These are phyloP conservation scores for Omphaloscelis lunosa DNA, from an alignment of 2,888 invertebrate genomes.

Conservation along the genomic window DNA sequence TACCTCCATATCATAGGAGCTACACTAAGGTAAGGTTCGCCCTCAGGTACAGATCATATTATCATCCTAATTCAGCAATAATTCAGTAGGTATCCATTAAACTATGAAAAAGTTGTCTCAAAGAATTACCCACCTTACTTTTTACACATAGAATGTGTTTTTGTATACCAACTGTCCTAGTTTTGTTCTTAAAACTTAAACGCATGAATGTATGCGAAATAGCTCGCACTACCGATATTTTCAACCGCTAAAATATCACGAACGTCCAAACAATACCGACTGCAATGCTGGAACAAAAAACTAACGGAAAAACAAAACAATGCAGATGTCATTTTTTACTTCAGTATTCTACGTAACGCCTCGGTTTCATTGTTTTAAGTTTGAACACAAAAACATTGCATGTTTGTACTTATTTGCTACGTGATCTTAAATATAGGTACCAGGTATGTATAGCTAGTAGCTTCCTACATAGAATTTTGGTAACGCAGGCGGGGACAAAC, in stretches of 20 bases:
- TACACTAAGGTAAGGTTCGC: not conserved
- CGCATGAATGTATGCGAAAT: not conserved
- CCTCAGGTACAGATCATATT: not conserved
- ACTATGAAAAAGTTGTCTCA: too few relatives aligned
- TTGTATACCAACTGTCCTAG: not conserved
- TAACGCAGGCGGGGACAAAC: too few relatives aligned
- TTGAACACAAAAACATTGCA: slow-evolving; percentile 26
- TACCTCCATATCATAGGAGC: not conserved
- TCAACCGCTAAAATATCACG: slow-evolving; percentile 12
- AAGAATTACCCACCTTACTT: not conserved
- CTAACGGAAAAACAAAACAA: slow-evolving; percentile 55
- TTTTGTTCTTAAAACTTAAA: slow-evolving; percentile 1
- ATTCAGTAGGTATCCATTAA: not conserved
- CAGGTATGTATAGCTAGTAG: too few relatives aligned
- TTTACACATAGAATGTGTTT: not conserved
- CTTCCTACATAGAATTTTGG: too few relatives aligned
- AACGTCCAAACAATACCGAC: slow-evolving; percentile 37
- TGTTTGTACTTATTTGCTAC: slow-evolving; percentile 9
- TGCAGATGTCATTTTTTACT: slow-evolving; percentile 44
- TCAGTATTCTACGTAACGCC: slow-evolving; percentile 43
- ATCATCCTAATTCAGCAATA: not conserved
- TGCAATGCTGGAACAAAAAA: slow-evolving; percentile 49
- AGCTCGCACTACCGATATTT: slow-evolving; percentile 11
- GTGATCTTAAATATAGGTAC: slow-evolving; percentile 14
- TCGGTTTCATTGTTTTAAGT: slow-evolving; percentile 47